Evolutionary conservation across 2,797 vertebrate genomes (phyloP).

Genomic region (Oreochromis mossambicus): DNA sequence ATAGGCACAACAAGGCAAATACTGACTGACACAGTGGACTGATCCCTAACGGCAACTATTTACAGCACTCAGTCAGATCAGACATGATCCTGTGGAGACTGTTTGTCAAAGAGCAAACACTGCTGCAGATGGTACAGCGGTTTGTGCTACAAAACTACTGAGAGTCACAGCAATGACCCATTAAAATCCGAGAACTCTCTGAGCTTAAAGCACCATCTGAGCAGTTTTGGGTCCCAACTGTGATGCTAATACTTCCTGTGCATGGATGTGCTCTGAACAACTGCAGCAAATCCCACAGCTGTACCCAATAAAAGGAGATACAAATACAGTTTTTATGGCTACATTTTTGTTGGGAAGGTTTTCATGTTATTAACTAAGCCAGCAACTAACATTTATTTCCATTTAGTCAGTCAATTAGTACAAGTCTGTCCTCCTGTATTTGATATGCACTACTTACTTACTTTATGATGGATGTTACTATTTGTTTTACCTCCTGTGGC

Average conservation of each 20-base stretch:
- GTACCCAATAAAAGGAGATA: neutral
- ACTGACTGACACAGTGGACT: neutral
- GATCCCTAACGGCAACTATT: slow-evolving; percentile 14
- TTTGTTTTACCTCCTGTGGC: neutral
- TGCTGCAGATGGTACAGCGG: neutral
- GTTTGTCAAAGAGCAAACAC: slow-evolving; percentile 39
- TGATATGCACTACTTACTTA: neutral
- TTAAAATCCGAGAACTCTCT: neutral
- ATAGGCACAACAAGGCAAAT: neutral
- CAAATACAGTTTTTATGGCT: neutral
- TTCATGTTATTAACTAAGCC: neutral
- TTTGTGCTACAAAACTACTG: neutral
- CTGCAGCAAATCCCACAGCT: neutral
- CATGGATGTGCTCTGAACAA: neutral
- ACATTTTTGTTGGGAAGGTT: neutral
- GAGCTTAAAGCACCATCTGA: neutral
- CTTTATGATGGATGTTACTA: neutral
- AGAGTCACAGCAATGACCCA: neutral
- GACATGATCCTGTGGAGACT: slow-evolving; percentile 1
- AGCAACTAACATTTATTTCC: neutral
- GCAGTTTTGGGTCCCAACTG: neutral
- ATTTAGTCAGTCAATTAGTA: neutral
- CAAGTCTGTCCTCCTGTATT: neutral
- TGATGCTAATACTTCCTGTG: neutral
- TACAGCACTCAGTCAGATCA: slow-evolving; percentile 16